Evolutionary conservation across 2,113 vertebrate genomes (phyloP), one percentile per base, ranked within the genome.

Genomic region (Grammomys dolichurus): DNA sequence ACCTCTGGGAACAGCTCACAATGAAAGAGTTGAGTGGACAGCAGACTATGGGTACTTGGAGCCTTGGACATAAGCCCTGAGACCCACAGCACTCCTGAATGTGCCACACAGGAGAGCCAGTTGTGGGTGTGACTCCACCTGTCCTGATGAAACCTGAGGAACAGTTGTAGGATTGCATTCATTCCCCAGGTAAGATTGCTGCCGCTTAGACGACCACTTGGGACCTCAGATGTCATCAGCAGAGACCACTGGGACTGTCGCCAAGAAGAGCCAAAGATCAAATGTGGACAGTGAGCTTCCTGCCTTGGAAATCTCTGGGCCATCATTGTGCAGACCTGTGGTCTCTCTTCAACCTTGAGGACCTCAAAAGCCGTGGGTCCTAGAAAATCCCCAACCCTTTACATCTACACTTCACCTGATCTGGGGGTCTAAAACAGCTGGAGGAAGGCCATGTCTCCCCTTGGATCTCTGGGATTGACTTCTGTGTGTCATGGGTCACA

Each of bases 91-190:
- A 24, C 17, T 75, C 51, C 70, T 58, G 70, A 60, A n/a, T 28
- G 1, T 4, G 60, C 40, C 60, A 65, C 58, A 40, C 4, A 0
- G 7, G n/a, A 7, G 3, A 46, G 13, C 40, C 58, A 31, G 22
- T 31, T 58, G 24, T 14, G 17, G 13, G 58, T 60, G 2, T 17
- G 65, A 31, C 13, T 67, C 40, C 13, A 63, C 19, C 19, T 73
- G 46, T 72, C 24, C 70, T 43, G 7, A 10, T 31, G 24, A 75
- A 72, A 17, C 24, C 46, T 48, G 22, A 40, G 33, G 48, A 14
- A 31, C 54, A 10, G 13, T 58, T 33, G 40, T 16, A 46, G 54
- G 43, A 46, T 48, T 67, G 63, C 40, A 60, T 17, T 28, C 48
- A 56, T 26, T 5, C 36, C 56, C 56, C 26, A 8, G 40, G 17